Evolutionary conservation across 2,113 vertebrate genomes (phyloP), one percentile per base, ranked within the genome.

Genomic region (Stictonetta naevosa): DNA sequence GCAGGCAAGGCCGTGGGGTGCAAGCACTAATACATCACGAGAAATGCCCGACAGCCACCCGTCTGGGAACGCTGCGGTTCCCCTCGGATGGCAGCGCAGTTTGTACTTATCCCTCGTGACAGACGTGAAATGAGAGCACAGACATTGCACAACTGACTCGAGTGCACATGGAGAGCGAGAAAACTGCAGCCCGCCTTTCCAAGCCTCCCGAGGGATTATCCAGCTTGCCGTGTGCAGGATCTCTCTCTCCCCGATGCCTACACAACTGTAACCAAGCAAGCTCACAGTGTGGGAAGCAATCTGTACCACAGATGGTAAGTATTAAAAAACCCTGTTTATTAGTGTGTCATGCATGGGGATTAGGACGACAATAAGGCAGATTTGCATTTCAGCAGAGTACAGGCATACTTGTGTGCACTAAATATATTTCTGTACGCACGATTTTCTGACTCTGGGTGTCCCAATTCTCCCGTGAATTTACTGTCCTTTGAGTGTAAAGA

Each of bases 271-370:
- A 52, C 8, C 75, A 86, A 50, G 93, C 93, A 42, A 82, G 88
- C 92, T 75, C 8, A 0, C 82, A 92, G 96, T 93, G 96, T 96
- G 96, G 96, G 96, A 96, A 95, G 95, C 88, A 63, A 46, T 82
- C 81, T 89, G 92, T 34, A 73, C 58, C 22, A 1, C 96, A 97
- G 95, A 94, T 96, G 96, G 96, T 59, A 82, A 76, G 88, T 13
- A 91, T 93, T 94, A 93, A 73, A 8, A 31, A 91, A 31, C 83
- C 53, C 89, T 58, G 89, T 79, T 95, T 76, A 92, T 90, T 92
- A 60, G 86, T 94, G 95, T 92, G 93, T 96, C 92, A 67, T 73
- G 92, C 86, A 92, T 2, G 81, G 95, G 95, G 93, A 95, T 95
- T 95, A 96, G 89, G 92, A 53, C 2, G 8, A 40, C 95, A 95